Evolutionary conservation across 2,888 invertebrate genomes (phyloP).

Genomic region (Nematopogon swammerdamellus): DNA sequence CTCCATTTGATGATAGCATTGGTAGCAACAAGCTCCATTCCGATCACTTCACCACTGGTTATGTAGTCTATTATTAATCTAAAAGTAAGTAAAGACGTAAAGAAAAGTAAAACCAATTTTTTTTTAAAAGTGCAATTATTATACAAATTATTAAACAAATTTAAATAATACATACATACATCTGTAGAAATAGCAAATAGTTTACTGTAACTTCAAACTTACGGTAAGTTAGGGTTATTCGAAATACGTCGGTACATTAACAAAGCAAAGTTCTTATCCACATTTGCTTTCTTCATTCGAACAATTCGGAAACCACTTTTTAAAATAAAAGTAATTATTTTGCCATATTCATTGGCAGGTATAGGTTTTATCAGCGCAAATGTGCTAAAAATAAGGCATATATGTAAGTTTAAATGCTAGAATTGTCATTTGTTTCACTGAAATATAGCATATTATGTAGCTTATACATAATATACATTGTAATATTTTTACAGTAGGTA

Average conservation of each 20-base stretch:
- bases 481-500: no score
- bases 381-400: conserved; percentile 49
- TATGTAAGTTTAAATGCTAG: no score
- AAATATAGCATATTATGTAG: conserved; percentile 1
- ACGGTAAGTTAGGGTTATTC: conserved; percentile 60
- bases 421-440: conserved; percentile 4
- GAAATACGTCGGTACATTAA: conserved; percentile 59
- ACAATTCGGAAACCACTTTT: conserved; percentile 62
- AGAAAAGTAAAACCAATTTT: conserved; percentile 1
- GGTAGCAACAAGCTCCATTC: conserved; percentile 69
- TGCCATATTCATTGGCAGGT: conserved; percentile 66
- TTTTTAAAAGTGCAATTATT: no score
- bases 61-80: conserved; percentile 64
- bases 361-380: conserved; percentile 78
- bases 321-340: conserved; percentile 69
- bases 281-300: conserved; percentile 69
- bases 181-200: no score
- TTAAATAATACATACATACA: no score
- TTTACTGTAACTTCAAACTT: conserved; percentile 20
- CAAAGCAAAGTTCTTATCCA: conserved; percentile 65
- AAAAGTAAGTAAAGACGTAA: conserved; percentile 9
- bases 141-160: background rate
- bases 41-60: conserved; percentile 69
- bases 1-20: conserved; percentile 65
- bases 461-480: no score